Conservation (phyloP, 1,140 invertebrate species). For the Camponotus vicinus region DNA sequence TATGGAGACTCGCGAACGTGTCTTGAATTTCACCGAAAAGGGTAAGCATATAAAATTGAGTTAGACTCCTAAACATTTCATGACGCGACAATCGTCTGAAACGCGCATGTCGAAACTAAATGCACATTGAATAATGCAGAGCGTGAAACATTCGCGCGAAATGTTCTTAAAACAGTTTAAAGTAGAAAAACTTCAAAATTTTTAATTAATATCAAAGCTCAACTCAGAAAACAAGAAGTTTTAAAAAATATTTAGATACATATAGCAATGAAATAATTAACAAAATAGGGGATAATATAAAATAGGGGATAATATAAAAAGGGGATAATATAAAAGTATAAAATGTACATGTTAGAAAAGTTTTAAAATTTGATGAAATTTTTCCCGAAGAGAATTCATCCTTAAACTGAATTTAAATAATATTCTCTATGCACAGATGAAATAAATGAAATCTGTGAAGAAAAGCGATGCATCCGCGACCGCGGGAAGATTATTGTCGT, state of each 20-base stretch:
- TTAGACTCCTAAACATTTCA: conserved; percentile 30
- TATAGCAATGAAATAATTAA: not conserved
- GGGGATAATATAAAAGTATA: no score
- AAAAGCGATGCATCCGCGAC: not conserved
- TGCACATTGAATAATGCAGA: conserved; percentile 29
- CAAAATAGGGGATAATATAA: not conserved
- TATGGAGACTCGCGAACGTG: conserved; percentile 59
- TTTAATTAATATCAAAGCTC: not conserved
- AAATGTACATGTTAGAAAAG: not conserved
- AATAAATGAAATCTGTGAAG: not conserved
- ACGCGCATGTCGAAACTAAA: not conserved
- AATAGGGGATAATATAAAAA: not conserved
- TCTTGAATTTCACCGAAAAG: conserved; percentile 60
- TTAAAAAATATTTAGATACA: not conserved
- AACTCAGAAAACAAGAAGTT: not conserved
- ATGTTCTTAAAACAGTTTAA: not conserved
- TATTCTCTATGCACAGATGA: not conserved
- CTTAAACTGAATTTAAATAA: not conserved
- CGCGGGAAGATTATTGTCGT: conserved; percentile 24
- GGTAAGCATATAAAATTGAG: conserved; percentile 46
- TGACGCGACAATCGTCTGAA: conserved; percentile 33
- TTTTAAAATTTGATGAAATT: not conserved
- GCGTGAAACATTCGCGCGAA: not conserved
- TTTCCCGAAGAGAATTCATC: not conserved
- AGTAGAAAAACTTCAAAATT: not conserved